These are phyloP conservation scores for Zapornia atra DNA, from an alignment of 2,113 vertebrate genomes.

Conservation along the genomic window DNA sequence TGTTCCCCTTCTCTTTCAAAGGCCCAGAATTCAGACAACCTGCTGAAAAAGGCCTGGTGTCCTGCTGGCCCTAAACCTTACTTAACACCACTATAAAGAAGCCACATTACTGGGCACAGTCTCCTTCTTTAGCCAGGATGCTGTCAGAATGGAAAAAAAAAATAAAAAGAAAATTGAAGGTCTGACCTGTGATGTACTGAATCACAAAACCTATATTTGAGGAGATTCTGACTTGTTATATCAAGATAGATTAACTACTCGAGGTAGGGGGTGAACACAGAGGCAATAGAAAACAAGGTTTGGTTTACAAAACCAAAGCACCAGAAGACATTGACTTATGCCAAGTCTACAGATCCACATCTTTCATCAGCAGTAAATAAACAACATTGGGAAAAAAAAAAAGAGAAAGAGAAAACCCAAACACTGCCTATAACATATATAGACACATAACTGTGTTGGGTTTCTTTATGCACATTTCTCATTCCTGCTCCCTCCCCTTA, in stretches of 20 bases:
- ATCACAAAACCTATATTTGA: not conserved
- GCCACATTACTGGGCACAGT: not conserved
- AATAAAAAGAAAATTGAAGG: not conserved
- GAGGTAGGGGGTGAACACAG: not conserved
- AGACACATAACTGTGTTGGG: not conserved
- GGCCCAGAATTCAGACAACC: not conserved
- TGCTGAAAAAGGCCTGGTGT: not conserved
- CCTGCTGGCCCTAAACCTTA: not conserved
- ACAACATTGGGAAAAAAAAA: not conserved
- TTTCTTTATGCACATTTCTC: not conserved
- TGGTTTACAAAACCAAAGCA: not conserved
- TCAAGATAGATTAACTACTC: not conserved
- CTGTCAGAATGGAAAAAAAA: not conserved
- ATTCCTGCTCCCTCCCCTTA: not conserved
- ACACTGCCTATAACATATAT: not conserved
- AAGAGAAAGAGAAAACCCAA: not conserved
- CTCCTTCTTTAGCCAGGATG: not conserved
- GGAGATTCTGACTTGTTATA: not conserved
- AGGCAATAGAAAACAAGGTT: not conserved
- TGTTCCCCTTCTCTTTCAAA: not conserved
- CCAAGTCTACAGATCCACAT: not conserved
- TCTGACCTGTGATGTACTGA: not conserved
- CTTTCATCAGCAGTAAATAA: conserved; percentile 13
- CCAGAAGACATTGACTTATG: not conserved
- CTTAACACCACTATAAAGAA: not conserved